A percentile compares a stretch with the other conserved stretches of the same genome.
Conservation (phyloP, 2,888 invertebrate genomes). For the Thyatira batis region DNA sequence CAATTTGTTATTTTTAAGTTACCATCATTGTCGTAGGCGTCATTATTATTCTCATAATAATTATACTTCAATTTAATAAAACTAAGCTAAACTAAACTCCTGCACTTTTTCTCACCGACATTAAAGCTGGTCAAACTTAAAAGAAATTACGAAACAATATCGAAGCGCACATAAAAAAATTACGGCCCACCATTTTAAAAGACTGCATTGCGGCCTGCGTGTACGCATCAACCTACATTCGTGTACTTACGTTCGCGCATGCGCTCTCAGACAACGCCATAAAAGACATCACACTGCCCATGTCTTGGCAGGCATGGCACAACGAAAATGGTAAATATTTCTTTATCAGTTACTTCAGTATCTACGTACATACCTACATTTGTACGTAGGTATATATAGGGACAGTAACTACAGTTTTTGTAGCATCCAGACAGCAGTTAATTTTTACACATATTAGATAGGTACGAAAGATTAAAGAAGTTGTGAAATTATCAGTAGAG, state of each 20-base stretch:
- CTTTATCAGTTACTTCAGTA: slow-evolving; percentile 2
- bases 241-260: slow-evolving; percentile 9
- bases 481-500: no score
- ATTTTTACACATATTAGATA: no score
- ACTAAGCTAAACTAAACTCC: no score
- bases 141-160: neutral
- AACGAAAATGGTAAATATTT: slow-evolving; percentile 25
- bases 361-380: no score
- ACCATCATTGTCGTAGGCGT: no score
- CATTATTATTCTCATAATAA: no score
- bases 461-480: no score
- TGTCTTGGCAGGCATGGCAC: slow-evolving; percentile 14
- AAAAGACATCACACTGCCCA: slow-evolving; percentile 27
- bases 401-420: no score
- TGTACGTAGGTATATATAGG: no score
- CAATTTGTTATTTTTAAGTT: no score
- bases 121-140: neutral
- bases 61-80: no score
- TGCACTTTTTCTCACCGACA: neutral
- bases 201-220: slow-evolving; percentile 27
- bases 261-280: slow-evolving; percentile 30
- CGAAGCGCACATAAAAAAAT: slow-evolving; percentile 11
- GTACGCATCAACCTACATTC: slow-evolving; percentile 47
- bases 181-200: slow-evolving; percentile 19
- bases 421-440: no score